phyloP scores from a whole-genome alignment of 2,797 vertebrate species.

The Acrossocheilus fasciatus region DNA sequence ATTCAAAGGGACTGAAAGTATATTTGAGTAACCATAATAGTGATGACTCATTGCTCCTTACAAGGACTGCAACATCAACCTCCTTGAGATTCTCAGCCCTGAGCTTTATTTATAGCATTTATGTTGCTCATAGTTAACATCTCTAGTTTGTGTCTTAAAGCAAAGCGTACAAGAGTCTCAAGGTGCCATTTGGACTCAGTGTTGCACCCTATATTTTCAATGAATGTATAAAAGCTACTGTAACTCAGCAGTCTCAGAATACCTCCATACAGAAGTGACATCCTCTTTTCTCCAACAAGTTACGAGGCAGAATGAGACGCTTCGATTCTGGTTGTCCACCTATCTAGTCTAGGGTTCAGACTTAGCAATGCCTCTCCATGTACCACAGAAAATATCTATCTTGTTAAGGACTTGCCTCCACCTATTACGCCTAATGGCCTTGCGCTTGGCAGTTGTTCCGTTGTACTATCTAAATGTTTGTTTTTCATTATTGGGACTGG shows the following conservation, averaged over 20 bases:
- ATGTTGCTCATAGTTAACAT: neutral
- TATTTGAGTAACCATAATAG: neutral
- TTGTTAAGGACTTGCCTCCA: neutral
- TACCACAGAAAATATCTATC: neutral
- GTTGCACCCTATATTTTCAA: neutral
- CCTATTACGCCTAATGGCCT: neutral
- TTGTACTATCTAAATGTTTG: neutral
- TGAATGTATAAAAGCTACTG: neutral
- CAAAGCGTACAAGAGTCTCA: neutral
- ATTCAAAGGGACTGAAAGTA: neutral
- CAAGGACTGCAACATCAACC: neutral
- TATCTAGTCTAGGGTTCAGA: neutral
- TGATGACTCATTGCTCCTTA: neutral
- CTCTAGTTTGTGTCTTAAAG: neutral
- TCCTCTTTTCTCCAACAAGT: neutral
- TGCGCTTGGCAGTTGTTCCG: neutral
- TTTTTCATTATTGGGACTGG: neutral
- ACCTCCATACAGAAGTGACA: neutral
- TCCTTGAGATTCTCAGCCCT: neutral
- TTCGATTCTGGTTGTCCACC: neutral
- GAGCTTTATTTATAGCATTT: neutral
- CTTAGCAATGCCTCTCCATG: neutral
- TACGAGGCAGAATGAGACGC: neutral
- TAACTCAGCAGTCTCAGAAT: neutral
- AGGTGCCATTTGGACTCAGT: neutral